Conservation (phyloP, 2,113 vertebrate genomes). For the Odobenus rosmarus region DNA sequence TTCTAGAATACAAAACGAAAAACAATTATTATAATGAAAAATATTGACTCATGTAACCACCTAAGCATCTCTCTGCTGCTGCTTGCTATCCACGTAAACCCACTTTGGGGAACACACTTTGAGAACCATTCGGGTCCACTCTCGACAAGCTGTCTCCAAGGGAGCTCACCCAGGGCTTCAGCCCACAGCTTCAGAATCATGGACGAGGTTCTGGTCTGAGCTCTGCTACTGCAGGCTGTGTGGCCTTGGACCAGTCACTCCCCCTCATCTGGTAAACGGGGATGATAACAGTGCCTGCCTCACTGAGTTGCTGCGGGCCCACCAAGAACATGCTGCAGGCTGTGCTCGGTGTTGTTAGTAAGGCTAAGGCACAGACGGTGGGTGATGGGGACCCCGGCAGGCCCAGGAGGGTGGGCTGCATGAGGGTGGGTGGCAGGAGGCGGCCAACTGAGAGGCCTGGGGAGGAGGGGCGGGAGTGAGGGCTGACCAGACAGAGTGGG, state of each 20-base stretch:
- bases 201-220: neutral
- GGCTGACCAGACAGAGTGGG: neutral
- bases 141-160: neutral
- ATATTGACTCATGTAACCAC: neutral
- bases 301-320: neutral
- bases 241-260: neutral
- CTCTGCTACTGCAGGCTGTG: neutral
- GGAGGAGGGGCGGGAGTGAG: neutral
- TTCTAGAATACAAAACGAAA: neutral
- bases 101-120: neutral
- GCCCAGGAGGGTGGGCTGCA: neutral
- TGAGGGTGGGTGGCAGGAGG: neutral
- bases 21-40: neutral
- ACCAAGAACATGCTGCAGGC: accelerated
- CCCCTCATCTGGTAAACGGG: neutral
- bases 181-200: neutral
- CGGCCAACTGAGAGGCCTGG: neutral
- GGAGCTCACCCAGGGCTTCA: neutral
- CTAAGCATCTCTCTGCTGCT: neutral
- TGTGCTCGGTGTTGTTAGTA: accelerated
- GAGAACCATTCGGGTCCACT: neutral
- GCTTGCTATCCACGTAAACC: neutral
- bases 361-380: neutral
- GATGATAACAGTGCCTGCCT: neutral
- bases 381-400: neutral